phyloP scores from a whole-genome alignment of 2,888 invertebrate species.

The Dryomyza anilis region DNA sequence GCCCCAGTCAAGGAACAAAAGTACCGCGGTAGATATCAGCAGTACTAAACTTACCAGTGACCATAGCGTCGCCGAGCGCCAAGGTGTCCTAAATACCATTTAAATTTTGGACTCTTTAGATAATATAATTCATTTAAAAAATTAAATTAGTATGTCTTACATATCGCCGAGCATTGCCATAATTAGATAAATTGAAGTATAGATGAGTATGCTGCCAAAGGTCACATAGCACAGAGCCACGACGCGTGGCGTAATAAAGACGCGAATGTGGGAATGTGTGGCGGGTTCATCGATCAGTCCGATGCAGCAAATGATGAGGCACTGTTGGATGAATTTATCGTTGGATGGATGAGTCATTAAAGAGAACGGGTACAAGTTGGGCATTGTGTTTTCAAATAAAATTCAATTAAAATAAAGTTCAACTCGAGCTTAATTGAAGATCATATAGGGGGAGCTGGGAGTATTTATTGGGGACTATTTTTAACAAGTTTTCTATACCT shows the following conservation, averaged over 20 bases:
- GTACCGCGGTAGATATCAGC: conserved; percentile 51
- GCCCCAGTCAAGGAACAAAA: conserved; percentile 58
- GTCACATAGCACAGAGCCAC: conserved; percentile 59
- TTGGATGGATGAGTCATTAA: too few species aligned
- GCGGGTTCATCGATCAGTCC: conserved; percentile 61
- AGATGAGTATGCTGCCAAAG: conserved; percentile 57
- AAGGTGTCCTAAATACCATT: conserved; percentile 47
- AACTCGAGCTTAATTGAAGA: background rate
- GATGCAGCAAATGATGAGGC: conserved; percentile 56
- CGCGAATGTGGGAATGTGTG: conserved; percentile 54
- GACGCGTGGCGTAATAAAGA: conserved; percentile 57
- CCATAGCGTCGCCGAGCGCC: conserved; percentile 58
- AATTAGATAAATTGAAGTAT: conserved; percentile 57
- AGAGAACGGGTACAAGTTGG: too few species aligned
- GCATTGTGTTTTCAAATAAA: too few species aligned
- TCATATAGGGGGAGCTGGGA: too few species aligned
- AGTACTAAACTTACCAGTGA: conserved; percentile 54
- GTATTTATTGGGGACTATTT: too few species aligned
- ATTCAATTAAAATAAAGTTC: conserved; percentile 25
- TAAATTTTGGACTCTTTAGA: background rate
- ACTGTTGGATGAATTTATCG: conserved; percentile 40
- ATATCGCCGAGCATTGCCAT: conserved; percentile 57
- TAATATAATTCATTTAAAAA: conserved; percentile 39
- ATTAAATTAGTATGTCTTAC: too few species aligned
- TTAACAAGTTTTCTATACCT: too few species aligned